Evolutionary conservation across 1,140 invertebrate genomes (phyloP), one percentile per base, ranked within the genome.

Genomic region (Galendromus occidentalis): DNA sequence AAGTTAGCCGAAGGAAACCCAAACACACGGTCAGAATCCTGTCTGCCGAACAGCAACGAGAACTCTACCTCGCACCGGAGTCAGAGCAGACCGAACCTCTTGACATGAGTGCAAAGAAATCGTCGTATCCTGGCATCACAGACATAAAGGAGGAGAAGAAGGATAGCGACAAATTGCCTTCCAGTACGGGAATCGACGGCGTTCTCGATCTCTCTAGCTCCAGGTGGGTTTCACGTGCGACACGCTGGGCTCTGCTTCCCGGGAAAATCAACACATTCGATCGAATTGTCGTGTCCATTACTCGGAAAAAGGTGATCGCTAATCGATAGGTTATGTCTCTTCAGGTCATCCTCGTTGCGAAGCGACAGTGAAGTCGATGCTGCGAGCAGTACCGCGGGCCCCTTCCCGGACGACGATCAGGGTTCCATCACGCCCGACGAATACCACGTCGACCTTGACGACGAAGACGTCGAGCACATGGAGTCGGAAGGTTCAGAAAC

Each of bases 31-130:
- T 69, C 22, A 65, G 70, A 7, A 72, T 72, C 45, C 67, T 72
- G 22, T 69, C 70, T 0, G 69, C 68, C 18, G 51, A 59, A 59
- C 66, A 69, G 30, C 67, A 71, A 25, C 39, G 68, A 9, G 69
- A 71, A 44, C 51, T 69, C n/a, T 69, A 68, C 28, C 42, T 69
- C 5, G 33, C 67, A 25, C 67, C 69, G 64, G 47, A 69, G 28
- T 64, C 68, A 30, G 67, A 69, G 66, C 70, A 72, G 63, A 72
- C 69, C 28, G 70, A 72, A 55, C 70, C 71, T 7, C 65, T 69
- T 17, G 69, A 69, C 66, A 69, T 72, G 65, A 70, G 68, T 63
- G 64, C 70, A 45, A 69, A 70, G 17, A 64, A 65, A 25, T n/a
- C 66, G 68, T 39, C 30, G 66, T 63, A 64, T 45, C 1, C 39